Conservation (phyloP, 2,113 vertebrate genomes). For the Platysternon megacephalum region DNA sequence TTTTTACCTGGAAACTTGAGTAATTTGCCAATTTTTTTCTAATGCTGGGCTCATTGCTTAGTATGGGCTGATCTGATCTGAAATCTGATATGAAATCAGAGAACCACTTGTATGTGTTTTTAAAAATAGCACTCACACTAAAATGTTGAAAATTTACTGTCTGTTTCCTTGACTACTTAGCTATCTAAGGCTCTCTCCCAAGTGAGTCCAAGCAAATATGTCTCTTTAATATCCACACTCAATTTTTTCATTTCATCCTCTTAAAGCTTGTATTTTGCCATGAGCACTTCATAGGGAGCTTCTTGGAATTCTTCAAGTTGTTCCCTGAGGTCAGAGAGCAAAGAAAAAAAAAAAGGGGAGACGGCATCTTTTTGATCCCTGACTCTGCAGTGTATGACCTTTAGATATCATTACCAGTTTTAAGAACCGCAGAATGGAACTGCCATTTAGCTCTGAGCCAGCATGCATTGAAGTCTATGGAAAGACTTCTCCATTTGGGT, state of each 20-base stretch:
- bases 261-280: not conserved
- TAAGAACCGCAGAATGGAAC: not conserved
- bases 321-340: not conserved
- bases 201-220: not conserved
- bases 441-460: not conserved
- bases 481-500: not conserved
- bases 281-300: not conserved
- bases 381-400: not conserved
- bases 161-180: not conserved
- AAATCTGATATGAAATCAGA: not conserved
- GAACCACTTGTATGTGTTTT: not conserved
- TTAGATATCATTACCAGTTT: not conserved
- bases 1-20: not conserved
- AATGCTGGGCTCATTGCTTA: not conserved
- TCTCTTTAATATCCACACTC: not conserved
- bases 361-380: not conserved
- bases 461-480: not conserved
- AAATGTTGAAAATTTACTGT: not conserved
- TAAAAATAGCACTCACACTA: not conserved
- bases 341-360: not conserved
- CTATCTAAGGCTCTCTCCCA: not conserved
- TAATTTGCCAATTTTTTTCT: not conserved
- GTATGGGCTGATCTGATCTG: not conserved
- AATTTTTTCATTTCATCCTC: not conserved
- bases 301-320: not conserved